phyloP scores from a whole-genome alignment of 2,797 vertebrate species.

The Pelochelys cantorii region DNA sequence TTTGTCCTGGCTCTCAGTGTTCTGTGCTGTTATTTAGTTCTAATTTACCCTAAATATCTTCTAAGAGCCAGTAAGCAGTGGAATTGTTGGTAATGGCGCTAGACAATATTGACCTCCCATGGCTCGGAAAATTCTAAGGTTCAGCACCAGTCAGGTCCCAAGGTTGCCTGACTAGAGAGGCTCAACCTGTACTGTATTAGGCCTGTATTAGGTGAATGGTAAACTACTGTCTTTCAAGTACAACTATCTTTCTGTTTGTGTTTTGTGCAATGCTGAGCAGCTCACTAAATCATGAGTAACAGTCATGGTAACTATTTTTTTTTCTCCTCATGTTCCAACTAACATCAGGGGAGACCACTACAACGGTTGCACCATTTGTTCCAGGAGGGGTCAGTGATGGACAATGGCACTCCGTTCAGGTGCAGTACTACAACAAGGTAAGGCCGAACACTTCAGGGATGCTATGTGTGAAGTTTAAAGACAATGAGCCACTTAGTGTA shows the following conservation, averaged over 20 bases:
- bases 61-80: no score
- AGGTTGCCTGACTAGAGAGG: no score
- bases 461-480: neutral
- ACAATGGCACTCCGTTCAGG: constrained; percentile 95
- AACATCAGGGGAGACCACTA: constrained; percentile 90
- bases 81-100: no score
- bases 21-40: no score
- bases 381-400: constrained; percentile 94
- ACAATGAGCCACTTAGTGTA: accelerated
- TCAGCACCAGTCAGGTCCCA: no score
- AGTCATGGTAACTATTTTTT: neutral
- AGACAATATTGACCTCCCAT: no score
- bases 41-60: no score
- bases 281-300: neutral
- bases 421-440: constrained; percentile 99
- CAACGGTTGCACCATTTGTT: constrained; percentile 90
- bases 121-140: no score
- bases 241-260: neutral
- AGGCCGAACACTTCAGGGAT: constrained; percentile 29
- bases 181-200: neutral
- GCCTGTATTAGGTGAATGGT: accelerated
- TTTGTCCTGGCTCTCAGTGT: no score
- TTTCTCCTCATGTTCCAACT: neutral
- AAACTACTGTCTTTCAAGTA: neutral
- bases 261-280: neutral